Evolutionary conservation across 1,140 invertebrate species (phyloP), one percentile per base, ranked within the genome.

Genomic region (Leptinotarsa defecta): DNA sequence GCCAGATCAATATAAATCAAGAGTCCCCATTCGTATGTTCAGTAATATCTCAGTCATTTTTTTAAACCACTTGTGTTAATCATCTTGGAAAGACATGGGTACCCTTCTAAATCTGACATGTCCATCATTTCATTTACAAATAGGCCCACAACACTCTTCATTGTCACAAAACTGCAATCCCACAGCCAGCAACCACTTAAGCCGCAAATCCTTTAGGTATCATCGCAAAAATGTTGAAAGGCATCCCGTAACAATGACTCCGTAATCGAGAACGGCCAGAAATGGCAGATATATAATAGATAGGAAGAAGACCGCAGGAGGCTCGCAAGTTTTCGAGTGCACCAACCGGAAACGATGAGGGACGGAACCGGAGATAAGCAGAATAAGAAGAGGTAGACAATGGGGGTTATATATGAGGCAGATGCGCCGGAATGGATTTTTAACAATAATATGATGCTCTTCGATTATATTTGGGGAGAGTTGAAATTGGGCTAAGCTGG

Each of bases 381-480:
- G 83, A 84, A 84, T 84, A 84, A 84, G 82, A 80, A 81, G 81
- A 83, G 82, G 81, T 82, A 83, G 82, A 84, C 82, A 84, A 84
- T 83, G 77, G 81, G 75, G 77, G 79, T 75, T 77, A 79, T 77
- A 79, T 77, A 52, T 71, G 76, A 76, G 75, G 76, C 81, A 82
- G 80, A 81, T 81, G 80, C 77, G 77, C 69, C 70, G 79, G 74
- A 81, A 80, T 77, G 77, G 76, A 79, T 81, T 81, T 79, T 67
- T 68, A 71, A 78, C 78, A 81, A 81, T 81, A 81, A 80, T 78
- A 80, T 76, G 78, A 81, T 79, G 78, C 75, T 79, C 76, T 78
- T 77, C 77, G 71, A 63, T 57, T 27, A 57, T 73, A 57, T 73
- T 49, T 20, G 68, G 68, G 43, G 17, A 43, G 34, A 43, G 34